Conservation (phyloP, 2,113 vertebrate species). For the Ceratotherium simum region DNA sequence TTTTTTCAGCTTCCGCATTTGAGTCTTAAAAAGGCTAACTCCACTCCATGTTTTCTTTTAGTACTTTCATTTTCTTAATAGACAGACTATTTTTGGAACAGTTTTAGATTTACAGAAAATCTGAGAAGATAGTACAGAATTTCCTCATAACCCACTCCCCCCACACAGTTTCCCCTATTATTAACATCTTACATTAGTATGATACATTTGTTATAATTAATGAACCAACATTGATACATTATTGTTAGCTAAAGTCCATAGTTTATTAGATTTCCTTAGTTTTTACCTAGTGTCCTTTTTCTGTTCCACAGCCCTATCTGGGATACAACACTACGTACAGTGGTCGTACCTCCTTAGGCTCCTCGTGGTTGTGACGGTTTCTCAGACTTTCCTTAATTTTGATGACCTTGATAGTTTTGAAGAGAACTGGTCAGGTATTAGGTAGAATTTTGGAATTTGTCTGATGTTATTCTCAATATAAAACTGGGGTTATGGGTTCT, state of each 20-base stretch:
- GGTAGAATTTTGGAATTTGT: not conserved
- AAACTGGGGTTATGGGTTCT: not conserved
- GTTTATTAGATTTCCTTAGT: not conserved
- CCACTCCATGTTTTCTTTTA: not conserved
- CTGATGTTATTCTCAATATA: not conserved
- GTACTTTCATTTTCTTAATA: not conserved
- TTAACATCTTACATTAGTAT: not conserved
- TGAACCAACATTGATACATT: not conserved
- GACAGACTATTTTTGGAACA: not conserved
- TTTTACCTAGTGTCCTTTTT: not conserved
- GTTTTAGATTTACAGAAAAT: constrained; percentile 59
- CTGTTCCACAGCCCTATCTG: not conserved
- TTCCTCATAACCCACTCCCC: fast-evolving
- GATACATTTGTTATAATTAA: not conserved
- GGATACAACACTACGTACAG: not conserved
- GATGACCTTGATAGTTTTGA: constrained; percentile 5
- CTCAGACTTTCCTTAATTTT: not conserved
- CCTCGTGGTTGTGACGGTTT: not conserved
- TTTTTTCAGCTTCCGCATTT: constrained; percentile 1
- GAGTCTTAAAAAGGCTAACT: not conserved
- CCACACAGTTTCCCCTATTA: not conserved
- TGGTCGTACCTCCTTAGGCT: not conserved
- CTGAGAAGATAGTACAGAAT: not conserved
- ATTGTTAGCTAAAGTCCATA: not conserved
- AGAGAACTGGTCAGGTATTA: not conserved